Evolutionary conservation across 2,888 invertebrate genomes (phyloP), one percentile per base, ranked within the genome.

Genomic region (Sesamia inferens): DNA sequence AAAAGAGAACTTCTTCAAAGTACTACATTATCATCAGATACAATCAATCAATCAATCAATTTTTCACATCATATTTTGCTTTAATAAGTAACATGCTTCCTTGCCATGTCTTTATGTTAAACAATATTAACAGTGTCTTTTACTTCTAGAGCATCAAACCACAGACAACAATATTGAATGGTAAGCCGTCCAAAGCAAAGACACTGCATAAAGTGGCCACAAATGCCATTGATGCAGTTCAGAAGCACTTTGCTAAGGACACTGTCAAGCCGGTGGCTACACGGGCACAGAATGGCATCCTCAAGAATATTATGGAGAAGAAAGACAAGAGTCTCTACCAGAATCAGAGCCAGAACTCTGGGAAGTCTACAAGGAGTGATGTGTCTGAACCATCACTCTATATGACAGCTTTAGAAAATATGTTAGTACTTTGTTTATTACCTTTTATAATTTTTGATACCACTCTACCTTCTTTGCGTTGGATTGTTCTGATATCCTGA

Each of bases 301-400:
- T 96, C 68, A 96, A 96, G 86, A 94, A 96, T 64, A 88, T 95
- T 78, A 93, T 93, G 24, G 67, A 83, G 44, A 93, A 92, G 74
- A 94, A 94, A 62, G 88, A 90, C 22, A 91, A 88, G 75, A 87
- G 51, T 83, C 14, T 87, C 78, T 78, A 91, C 74, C 94, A 94
- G 81, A 95, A 94, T 59, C 92, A 93, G 70, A 95, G 94, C 76
- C 90, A 92, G 48, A 91, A 87, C 66, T 96, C 96, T 47, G 88
- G 89, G 0, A 94, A 96, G 54, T 96, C 96, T 13, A 93, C 93
- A 0, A 94, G 96, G 74, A 97, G 97, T 89, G 97, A 97, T 94
- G 97, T 97, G 68, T 97, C 98, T 80, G 98, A 98, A 85, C 98
- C 98, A 59, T 98, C 98, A 39, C 93, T 98, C 54, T 98, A 98